Base-by-base conservation (phyloP, 2,113 vertebrate species). In the Ardeotis arabs region DNA sequence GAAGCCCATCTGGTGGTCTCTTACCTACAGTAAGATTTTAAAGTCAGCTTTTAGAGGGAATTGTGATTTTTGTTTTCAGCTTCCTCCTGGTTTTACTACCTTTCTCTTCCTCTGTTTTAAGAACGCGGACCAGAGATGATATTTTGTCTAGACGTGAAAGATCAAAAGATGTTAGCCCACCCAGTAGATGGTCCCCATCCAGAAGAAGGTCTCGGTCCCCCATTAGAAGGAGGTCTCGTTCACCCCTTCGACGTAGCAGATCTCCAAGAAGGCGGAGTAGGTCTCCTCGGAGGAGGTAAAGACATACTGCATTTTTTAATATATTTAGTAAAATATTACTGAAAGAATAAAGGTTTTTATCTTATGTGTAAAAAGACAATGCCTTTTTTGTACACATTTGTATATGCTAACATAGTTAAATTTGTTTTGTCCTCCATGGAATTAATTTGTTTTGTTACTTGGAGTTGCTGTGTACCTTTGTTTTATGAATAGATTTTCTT, bases 261-360 rank as follows among this genome's bases (percentile, higher is more conserved):
- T 99, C 99, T 53, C 99, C 99, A 14, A 98, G 99, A 87, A 98
- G 99, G 85, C 97, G 99, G 95, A 99, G 99, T 95, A 97, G 99
- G 82, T 99, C 99, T 93, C 99, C 98, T 47, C 92, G 98, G 78
- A 98, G 98, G 96, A 99, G 99, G 99, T 99, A 96, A 98, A 63
- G 25, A 24, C 4, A 5, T 52, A 2, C 31, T 50, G n/a, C 4
- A 2, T 6, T 74, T 45, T 58, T 28, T 2, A 55, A 37, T 77
- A 6, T 21, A 3, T 66, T 77, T 67, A 91, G 5, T 56, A 29
- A 76, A 47, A 22, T 64, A 19, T 7, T 76, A 13, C 19, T 79
- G 24, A 50, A 63, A 31, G 7, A 52, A 21, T 50, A 9, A 56
- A 17, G 21, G 9, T 80, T 86, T 24, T 25, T 76, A 5, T 52